Conservation (phyloP, 2,888 invertebrate genomes). For the Campoplex nolae region DNA sequence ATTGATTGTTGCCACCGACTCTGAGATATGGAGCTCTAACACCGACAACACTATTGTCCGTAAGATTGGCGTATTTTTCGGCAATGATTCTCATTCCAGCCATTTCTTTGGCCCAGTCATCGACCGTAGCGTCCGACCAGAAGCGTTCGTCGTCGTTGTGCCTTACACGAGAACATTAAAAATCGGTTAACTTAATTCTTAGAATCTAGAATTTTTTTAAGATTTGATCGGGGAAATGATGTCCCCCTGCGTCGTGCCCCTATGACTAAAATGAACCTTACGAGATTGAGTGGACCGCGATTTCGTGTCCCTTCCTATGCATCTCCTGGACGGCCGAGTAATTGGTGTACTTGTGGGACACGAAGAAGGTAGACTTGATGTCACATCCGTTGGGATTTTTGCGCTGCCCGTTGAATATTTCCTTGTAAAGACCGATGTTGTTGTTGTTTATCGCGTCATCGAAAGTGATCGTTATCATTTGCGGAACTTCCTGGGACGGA, state of each 20-base stretch:
- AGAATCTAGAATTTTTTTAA: background rate
- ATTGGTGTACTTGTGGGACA: conserved; percentile 97
- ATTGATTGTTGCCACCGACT: conserved; percentile 97
- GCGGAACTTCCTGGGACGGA: conserved; percentile 94
- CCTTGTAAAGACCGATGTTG: conserved; percentile 96
- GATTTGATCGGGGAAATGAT: background rate
- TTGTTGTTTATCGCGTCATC: conserved; percentile 98
- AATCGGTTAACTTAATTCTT: background rate
- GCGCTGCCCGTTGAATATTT: conserved; percentile 94
- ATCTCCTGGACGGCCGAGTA: conserved; percentile 97
- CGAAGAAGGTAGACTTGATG: conserved; percentile 96
- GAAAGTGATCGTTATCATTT: conserved; percentile 97
- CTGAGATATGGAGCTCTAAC: conserved; percentile 95
- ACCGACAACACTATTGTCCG: conserved; percentile 96
- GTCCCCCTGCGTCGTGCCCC: background rate
- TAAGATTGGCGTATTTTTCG: conserved; percentile 95
- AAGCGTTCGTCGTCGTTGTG: conserved; percentile 96
- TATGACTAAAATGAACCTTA: conserved; percentile 85
- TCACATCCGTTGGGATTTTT: conserved; percentile 97
- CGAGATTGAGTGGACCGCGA: conserved; percentile 97
- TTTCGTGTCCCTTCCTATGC: conserved; percentile 96
- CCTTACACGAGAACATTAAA: conserved; percentile 83
- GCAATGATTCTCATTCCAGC: conserved; percentile 96
- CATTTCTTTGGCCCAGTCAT: conserved; percentile 98
- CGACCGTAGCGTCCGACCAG: conserved; percentile 97